A percentile compares a stretch with the other conserved stretches of the same genome.
phyloP scores from a whole-genome alignment of 2,113 vertebrate genomes.

The Hippopotamus amphibius region DNA sequence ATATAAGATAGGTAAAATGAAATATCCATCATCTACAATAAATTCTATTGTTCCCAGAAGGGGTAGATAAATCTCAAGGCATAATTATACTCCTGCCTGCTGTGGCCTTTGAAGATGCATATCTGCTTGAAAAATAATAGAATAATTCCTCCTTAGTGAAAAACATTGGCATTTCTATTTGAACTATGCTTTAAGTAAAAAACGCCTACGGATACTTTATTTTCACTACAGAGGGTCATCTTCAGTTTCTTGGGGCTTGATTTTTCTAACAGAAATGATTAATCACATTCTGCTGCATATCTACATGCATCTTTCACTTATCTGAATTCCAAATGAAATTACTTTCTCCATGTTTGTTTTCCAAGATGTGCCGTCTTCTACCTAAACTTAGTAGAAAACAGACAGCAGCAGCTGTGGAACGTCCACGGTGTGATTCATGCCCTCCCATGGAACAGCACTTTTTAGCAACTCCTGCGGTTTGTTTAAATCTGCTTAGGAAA shows the following conservation, averaged over 20 bases:
- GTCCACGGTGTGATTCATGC: neutral
- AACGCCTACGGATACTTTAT: fast-evolving
- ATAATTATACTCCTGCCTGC: neutral
- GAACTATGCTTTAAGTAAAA: neutral
- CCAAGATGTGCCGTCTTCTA: neutral
- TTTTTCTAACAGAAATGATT: too few species aligned
- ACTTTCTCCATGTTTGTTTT: neutral
- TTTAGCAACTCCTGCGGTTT: neutral
- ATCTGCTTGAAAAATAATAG: conserved; percentile 16
- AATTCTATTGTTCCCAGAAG: neutral
- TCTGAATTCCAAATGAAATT: neutral
- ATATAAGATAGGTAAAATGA: neutral
- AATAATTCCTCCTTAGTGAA: neutral
- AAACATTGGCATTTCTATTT: neutral
- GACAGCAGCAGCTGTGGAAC: neutral
- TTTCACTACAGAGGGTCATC: neutral
- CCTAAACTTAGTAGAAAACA: neutral
- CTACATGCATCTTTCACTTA: neutral
- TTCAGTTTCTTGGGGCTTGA: neutral
- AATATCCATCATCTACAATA: neutral
- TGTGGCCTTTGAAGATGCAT: neutral
- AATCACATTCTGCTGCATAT: fast-evolving
- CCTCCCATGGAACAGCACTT: neutral
- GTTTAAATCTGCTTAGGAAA: neutral
- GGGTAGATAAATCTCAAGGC: conserved; percentile 2